phyloP scores from a whole-genome alignment of 2,797 vertebrate species.

The Streptopelia turtur region DNA sequence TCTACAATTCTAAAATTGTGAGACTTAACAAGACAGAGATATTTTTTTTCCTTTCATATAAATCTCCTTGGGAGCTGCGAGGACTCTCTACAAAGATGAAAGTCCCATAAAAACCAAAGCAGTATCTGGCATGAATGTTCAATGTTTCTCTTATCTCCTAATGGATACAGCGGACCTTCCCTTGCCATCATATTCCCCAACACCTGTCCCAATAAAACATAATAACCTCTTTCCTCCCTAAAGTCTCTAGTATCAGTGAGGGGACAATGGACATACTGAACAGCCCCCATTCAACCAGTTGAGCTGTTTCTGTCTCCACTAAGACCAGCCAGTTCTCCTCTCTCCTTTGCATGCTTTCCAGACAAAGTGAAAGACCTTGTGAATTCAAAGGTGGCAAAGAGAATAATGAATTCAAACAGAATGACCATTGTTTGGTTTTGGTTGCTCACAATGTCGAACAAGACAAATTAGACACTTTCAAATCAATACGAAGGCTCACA shows the following conservation, averaged over 20 bases:
- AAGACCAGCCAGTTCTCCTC: background rate
- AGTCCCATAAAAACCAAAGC: background rate
- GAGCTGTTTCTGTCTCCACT: background rate
- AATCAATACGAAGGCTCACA: background rate
- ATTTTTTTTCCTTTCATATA: rapidly evolving
- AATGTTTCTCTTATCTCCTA: background rate
- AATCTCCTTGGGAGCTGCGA: background rate
- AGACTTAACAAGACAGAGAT: background rate
- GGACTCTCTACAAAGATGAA: background rate
- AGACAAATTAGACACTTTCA: background rate
- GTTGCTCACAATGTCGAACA: background rate
- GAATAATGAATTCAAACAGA: background rate
- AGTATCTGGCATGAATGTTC: background rate
- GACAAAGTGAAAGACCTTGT: background rate
- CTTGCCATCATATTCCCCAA: background rate
- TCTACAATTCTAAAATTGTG: background rate
- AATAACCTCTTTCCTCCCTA: background rate
- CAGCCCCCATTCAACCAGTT: background rate
- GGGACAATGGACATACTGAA: background rate
- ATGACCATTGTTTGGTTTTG: background rate
- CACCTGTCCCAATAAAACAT: rapidly evolving
- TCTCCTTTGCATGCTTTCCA: background rate
- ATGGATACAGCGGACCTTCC: background rate
- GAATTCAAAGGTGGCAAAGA: background rate
- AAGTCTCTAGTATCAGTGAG: background rate